Evolutionary conservation across 1,140 invertebrate genomes (phyloP).

Genomic region (Listronotus bonariensis): DNA sequence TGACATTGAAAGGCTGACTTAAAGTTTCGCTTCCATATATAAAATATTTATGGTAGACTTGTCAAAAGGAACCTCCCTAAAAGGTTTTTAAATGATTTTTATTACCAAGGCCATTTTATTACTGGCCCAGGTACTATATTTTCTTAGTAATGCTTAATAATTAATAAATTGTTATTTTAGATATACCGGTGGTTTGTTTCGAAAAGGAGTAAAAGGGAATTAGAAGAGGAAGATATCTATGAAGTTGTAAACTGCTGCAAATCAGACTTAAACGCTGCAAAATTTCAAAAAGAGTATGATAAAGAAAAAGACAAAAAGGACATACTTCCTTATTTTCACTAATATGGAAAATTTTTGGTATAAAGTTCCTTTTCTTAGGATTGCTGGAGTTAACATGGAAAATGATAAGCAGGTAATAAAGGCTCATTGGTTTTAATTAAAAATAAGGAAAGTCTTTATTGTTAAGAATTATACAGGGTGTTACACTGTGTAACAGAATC

Average conservation of each 20-base stretch:
- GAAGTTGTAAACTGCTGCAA: slow-evolving; percentile 39
- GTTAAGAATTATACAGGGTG: too few relatives aligned
- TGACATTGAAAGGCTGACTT: too few relatives aligned
- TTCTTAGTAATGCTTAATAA: too few relatives aligned
- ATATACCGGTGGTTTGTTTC: slow-evolving; percentile 39
- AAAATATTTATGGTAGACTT: too few relatives aligned
- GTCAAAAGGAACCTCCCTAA: too few relatives aligned
- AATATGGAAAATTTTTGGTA: slow-evolving; percentile 39
- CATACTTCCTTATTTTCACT: slow-evolving; percentile 26
- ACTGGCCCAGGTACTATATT: too few relatives aligned
- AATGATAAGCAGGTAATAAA: slow-evolving; percentile 29
- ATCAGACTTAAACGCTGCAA: slow-evolving; percentile 37
- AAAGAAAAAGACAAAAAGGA: slow-evolving; percentile 14
- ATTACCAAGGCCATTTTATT: too few relatives aligned
- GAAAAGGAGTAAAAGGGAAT: slow-evolving; percentile 39
- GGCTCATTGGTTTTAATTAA: not conserved
- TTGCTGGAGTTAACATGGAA: slow-evolving; percentile 34
- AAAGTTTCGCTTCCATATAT: too few relatives aligned
- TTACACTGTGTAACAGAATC: too few relatives aligned
- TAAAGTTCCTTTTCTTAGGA: slow-evolving; percentile 31
- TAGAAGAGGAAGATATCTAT: slow-evolving; percentile 47
- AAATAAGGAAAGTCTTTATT: too few relatives aligned
- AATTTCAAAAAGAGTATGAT: slow-evolving; percentile 41
- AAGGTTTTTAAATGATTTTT: too few relatives aligned
- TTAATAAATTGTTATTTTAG: slow-evolving; percentile 27